Conservation (phyloP, 2,797 vertebrate genomes). For the Arnoldichthys spilopterus region DNA sequence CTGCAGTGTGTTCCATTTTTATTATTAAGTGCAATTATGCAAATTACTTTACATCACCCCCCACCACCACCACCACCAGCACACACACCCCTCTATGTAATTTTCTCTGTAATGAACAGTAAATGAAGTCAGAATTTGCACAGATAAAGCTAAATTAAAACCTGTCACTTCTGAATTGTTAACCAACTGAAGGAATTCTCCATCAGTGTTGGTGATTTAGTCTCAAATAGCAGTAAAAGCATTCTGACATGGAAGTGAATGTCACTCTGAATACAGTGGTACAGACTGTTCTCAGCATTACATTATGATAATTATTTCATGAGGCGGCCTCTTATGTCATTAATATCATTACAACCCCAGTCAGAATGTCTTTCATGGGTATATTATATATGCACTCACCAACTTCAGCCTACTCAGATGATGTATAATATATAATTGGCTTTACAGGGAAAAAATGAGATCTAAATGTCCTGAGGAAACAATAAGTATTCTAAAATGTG, state of each 20-base stretch:
- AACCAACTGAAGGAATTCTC: constrained; percentile 32
- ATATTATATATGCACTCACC: not conserved
- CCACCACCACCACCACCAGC: not conserved
- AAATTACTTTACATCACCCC: constrained; percentile 41
- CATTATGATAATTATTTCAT: not conserved
- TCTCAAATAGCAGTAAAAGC: constrained; percentile 26
- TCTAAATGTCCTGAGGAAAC: not conserved
- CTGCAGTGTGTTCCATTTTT: constrained; percentile 40
- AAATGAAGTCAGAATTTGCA: constrained; percentile 37
- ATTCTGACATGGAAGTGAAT: constrained; percentile 11
- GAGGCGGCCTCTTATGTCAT: not conserved
- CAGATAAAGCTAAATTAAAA: constrained; percentile 43
- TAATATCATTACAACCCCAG: not conserved
- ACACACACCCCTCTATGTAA: constrained; percentile 22
- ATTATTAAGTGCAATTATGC: constrained; percentile 54
- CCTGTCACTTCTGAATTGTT: constrained; percentile 27
- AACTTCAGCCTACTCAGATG: not conserved
- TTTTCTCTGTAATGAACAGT: constrained; percentile 42
- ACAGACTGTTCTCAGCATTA: not conserved
- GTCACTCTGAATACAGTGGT: not conserved
- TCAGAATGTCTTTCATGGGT: not conserved
- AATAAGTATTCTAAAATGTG: not conserved
- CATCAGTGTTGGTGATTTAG: constrained; percentile 10
- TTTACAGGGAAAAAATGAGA: not conserved
- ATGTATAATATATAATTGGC: not conserved